Percentiles rank a stretch among this genome's conserved stretches.
Conservation (phyloP, 2,888 invertebrate genomes). For the Thera britannica region DNA sequence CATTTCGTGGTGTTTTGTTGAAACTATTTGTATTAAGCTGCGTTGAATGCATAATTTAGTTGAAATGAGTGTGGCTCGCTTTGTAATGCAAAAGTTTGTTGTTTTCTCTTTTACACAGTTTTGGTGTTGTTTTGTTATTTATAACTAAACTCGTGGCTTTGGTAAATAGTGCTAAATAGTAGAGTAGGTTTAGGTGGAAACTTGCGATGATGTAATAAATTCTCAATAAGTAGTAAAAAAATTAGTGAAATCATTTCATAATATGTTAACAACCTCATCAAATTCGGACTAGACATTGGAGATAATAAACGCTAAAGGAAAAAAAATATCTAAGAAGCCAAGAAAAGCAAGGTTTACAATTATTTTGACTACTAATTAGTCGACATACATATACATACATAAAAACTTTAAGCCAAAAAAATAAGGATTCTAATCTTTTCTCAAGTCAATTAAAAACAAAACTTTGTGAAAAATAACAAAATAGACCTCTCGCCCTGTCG, state of each 20-base stretch:
- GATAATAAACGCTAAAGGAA: too few species aligned
- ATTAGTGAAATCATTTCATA: too few species aligned
- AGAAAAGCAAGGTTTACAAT: too few species aligned
- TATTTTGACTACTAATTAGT: too few species aligned
- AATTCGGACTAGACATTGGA: too few species aligned
- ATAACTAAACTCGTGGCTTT: not conserved
- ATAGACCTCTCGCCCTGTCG: not conserved
- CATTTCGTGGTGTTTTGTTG: conserved; percentile 21
- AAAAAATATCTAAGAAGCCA: too few species aligned
- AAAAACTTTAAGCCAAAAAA: too few species aligned
- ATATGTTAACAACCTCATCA: too few species aligned
- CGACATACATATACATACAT: too few species aligned
- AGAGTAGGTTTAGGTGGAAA: not conserved
- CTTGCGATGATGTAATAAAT: too few species aligned
- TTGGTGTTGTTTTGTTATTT: conserved; percentile 16
- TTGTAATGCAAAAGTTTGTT: conserved; percentile 28
- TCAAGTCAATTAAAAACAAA: not conserved
- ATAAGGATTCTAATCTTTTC: too few species aligned
- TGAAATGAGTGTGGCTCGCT: conserved; percentile 29
- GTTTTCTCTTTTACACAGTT: conserved; percentile 14
- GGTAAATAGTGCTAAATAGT: not conserved
- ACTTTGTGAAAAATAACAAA: not conserved
- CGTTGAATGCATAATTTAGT: conserved; percentile 28
- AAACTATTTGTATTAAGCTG: conserved; percentile 27
- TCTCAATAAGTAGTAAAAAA: too few species aligned